Base-by-base conservation (phyloP, 2,888 invertebrate species). In the Cephonodes hylas region DNA sequence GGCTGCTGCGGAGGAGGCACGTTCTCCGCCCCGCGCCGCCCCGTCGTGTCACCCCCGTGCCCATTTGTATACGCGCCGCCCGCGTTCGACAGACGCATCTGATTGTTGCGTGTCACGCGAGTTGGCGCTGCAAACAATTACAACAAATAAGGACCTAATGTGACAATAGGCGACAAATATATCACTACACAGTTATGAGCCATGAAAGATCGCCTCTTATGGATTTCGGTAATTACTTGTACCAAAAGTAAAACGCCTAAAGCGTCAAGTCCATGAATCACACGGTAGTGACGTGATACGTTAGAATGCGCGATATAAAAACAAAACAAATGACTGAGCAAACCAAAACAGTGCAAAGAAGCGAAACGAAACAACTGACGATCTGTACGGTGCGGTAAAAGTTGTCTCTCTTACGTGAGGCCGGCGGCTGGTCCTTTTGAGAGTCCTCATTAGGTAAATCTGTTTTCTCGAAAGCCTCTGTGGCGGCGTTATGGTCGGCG, bases 1-100 rank as follows among this genome's bases (percentile, higher is more conserved):
- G 88, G 91, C 62, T 81, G 78, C 61, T 89, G 83, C 62, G 92
- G 88, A 53, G 94, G 94, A 60, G 94, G 94, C 74, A 95, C 94
- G 79, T 94, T 95, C 84, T 95, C 95, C 0, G 93, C 85, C 73
- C 94, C 94, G 48, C 94, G 91, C 62, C 94, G 91, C 63, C 93
- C 93, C 58, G 94, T 94, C 63, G 93, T 93, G 77, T 94, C 94
- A 31, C 93, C 93, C 60, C 93, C 92, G 80, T 94, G 94, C 1
- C 94, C 94, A 76, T 94, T 94, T 60, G 93, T 89, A 74, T 93
- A 90, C 65, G 89, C 85, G 58, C 91, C 87, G 71, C 90, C 86
- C 70, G 93, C 93, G 73, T 93, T 94, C 66, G 94, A 93, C 72
- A 92, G 79, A 57, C 94, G 87, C 88, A 88, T 86, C 83, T 90